These are phyloP conservation scores for Chaetorhynchus papuensis DNA, from an alignment of 2,113 vertebrate genomes.

Conservation along the genomic window DNA sequence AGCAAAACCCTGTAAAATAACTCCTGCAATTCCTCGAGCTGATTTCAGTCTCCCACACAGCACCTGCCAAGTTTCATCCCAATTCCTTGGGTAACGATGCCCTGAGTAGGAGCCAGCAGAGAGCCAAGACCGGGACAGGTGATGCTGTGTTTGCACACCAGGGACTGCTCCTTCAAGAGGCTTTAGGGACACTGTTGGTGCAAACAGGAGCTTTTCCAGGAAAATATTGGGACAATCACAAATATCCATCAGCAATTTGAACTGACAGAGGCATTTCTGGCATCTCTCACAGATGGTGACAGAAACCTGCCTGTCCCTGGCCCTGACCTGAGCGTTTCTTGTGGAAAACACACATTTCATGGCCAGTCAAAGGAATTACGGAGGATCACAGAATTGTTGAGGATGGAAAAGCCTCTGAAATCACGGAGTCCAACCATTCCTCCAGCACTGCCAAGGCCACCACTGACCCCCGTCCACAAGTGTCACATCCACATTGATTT, in stretches of 20 bases:
- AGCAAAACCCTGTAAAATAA: neutral
- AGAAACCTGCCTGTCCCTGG: neutral
- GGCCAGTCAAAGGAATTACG: neutral
- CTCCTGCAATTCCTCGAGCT: neutral
- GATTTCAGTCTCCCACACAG: neutral
- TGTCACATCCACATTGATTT: neutral
- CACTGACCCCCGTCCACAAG: neutral
- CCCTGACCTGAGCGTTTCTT: neutral
- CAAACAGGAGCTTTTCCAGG: neutral
- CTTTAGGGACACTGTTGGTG: neutral
- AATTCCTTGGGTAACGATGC: rapidly evolving
- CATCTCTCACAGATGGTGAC: neutral
- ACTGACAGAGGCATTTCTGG: neutral
- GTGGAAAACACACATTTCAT: neutral
- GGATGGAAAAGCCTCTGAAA: neutral
- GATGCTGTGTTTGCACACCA: neutral
- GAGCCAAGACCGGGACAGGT: neutral
- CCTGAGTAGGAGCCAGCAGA: neutral
- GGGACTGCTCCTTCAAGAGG: neutral
- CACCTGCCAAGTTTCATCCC: neutral
- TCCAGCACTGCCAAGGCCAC: neutral
- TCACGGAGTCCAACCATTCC: neutral
- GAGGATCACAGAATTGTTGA: neutral
- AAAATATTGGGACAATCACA: neutral
- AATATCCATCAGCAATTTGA: neutral